A percentile compares a stretch with the other conserved stretches of the same genome.
Evolutionary conservation across 1,140 invertebrate genomes (phyloP).

Genomic region (Pseudomyrmex concolor): DNA sequence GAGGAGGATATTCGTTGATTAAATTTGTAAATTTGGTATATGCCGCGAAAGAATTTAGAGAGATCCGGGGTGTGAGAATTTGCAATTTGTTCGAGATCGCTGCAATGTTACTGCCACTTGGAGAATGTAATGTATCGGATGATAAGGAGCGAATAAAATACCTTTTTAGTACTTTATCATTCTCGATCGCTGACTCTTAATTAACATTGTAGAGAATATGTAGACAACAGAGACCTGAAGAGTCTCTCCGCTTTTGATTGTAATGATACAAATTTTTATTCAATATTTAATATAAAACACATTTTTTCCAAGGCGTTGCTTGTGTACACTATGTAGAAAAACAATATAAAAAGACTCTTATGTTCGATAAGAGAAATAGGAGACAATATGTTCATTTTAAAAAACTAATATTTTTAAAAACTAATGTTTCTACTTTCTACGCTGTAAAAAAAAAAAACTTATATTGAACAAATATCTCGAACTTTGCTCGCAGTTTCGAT

Average conservation of each 20-base stretch:
- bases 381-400: too few relatives aligned
- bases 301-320: too few relatives aligned
- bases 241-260: neutral
- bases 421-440: too few relatives aligned
- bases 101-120: conserved; percentile 70
- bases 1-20: conserved; percentile 55
- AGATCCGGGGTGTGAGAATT: neutral
- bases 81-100: conserved; percentile 59
- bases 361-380: too few relatives aligned
- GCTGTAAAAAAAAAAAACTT: too few relatives aligned
- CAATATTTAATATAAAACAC: neutral
- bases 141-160: conserved; percentile 69
- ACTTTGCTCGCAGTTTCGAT: neutral
- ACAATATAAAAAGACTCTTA: too few relatives aligned
- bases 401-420: too few relatives aligned
- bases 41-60: conserved; percentile 53
- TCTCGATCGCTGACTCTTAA: neutral
- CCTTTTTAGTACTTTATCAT: conserved; percentile 64
- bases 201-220: neutral
- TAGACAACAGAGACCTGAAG: neutral
- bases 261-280: neutral
- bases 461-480: too few relatives aligned
- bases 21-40: conserved; percentile 63
- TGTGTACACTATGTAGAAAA: too few relatives aligned
- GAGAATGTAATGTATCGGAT: conserved; percentile 66